A percentile compares a stretch with the other conserved stretches of the same genome.
Evolutionary conservation across 64 coral and sea anemone genomes (phyloP).

Genomic region (Dendronephthya gigantea): DNA sequence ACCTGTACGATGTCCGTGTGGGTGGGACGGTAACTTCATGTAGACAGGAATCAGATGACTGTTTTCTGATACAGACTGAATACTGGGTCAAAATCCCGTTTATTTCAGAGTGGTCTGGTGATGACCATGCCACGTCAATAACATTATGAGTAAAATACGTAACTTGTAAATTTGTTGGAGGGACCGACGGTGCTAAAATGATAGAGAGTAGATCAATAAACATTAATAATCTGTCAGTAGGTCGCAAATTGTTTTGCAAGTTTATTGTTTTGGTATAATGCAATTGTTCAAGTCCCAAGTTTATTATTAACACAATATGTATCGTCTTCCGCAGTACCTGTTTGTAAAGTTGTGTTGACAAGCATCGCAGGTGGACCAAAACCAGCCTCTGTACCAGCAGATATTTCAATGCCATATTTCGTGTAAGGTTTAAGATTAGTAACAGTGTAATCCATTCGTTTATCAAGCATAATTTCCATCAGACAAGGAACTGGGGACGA

Average conservation of each 20-base stretch:
- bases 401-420: neutral
- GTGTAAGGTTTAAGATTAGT: neutral
- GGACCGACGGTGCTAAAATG: neutral
- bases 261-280: too few relatives aligned
- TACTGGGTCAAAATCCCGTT: neutral
- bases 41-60: neutral
- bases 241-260: too few relatives aligned
- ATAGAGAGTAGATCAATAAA: too few relatives aligned
- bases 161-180: neutral
- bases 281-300: too few relatives aligned
- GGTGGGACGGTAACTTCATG: neutral
- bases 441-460: neutral
- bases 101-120: neutral
- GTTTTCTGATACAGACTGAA: neutral
- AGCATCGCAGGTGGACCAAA: neutral
- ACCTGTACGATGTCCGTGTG: neutral
- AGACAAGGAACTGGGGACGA: neutral
- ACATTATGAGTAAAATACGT: neutral
- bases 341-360: neutral
- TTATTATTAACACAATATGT: too few relatives aligned
- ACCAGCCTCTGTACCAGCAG: neutral
- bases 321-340: too few relatives aligned
- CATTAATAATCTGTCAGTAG: too few relatives aligned
- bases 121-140: neutral
- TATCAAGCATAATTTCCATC: neutral